Evolutionary conservation across 2,113 vertebrate species (phyloP).

Genomic region (Herpailurus yagouaroundi): DNA sequence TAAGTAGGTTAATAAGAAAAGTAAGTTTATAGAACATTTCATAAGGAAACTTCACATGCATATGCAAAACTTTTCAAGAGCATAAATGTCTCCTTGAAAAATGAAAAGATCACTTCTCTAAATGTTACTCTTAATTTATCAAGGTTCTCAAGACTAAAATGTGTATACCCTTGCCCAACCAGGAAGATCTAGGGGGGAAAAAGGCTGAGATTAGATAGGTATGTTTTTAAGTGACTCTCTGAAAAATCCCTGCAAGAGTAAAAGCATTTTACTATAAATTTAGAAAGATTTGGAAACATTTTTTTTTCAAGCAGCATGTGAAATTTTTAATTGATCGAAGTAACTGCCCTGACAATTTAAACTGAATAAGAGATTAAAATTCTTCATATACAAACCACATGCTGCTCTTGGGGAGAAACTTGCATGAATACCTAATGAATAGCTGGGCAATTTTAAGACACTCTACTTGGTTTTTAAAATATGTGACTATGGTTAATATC

Average conservation of each 20-base stretch:
- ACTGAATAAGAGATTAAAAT: not conserved
- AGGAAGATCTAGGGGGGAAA: fast-evolving
- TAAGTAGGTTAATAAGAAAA: not conserved
- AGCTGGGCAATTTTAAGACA: not conserved
- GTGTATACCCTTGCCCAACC: not conserved
- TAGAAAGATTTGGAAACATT: not conserved
- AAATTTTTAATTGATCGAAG: constrained; percentile 13
- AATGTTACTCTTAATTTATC: not conserved
- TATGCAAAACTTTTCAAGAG: not conserved
- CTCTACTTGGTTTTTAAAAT: not conserved
- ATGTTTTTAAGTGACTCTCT: not conserved
- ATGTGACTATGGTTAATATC: not conserved
- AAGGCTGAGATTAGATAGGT: not conserved
- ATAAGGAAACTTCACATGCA: not conserved
- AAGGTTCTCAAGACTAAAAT: not conserved
- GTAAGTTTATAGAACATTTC: not conserved
- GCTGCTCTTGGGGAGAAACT: not conserved
- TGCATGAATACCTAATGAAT: not conserved
- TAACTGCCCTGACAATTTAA: not conserved
- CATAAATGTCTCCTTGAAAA: constrained; percentile 9
- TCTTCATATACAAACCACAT: not conserved
- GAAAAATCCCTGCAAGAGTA: not conserved
- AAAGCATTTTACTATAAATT: not conserved
- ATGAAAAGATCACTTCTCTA: not conserved
- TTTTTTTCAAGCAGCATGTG: not conserved